Conservation (phyloP, 2,888 invertebrate genomes). For the Cephus sareptanus region DNA sequence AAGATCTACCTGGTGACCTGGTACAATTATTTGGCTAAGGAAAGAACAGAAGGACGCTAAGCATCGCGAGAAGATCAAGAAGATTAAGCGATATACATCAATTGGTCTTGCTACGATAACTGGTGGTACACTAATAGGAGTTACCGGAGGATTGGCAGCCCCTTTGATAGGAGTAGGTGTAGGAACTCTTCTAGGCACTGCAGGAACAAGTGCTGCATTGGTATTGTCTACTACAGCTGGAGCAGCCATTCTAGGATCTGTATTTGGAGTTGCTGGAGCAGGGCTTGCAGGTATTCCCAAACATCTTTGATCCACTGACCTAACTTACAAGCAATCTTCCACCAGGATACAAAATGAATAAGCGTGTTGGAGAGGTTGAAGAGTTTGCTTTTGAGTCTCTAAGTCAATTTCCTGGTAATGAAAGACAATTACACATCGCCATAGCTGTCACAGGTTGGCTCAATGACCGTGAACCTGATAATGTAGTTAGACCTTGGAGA, state of each 20-base stretch:
- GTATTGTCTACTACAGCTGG: slow-evolving; percentile 69
- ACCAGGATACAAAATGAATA: slow-evolving; percentile 76
- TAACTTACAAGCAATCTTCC: neutral
- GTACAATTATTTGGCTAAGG: slow-evolving; percentile 49
- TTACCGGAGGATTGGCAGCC: slow-evolving; percentile 77
- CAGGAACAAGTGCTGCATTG: slow-evolving; percentile 57
- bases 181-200: slow-evolving; percentile 66
- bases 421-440: slow-evolving; percentile 70
- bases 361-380: slow-evolving; percentile 75
- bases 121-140: slow-evolving; percentile 74
- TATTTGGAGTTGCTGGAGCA: slow-evolving; percentile 77
- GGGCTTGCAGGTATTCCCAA: slow-evolving; percentile 69
- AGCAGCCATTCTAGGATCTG: slow-evolving; percentile 70
- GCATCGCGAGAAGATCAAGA: slow-evolving; percentile 67
- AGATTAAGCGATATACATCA: slow-evolving; percentile 72
- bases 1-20: neutral
- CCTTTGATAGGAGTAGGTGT: slow-evolving; percentile 72
- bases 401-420: slow-evolving; percentile 48
- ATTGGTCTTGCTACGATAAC: slow-evolving; percentile 75
- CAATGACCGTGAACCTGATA: slow-evolving; percentile 66
- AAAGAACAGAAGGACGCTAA: slow-evolving; percentile 68
- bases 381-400: slow-evolving; percentile 74
- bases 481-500: slow-evolving; percentile 70
- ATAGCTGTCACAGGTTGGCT: slow-evolving; percentile 77
- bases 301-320: neutral